Base-by-base conservation (phyloP, 2,113 vertebrate genomes). In the Kryptolebias marmoratus region DNA sequence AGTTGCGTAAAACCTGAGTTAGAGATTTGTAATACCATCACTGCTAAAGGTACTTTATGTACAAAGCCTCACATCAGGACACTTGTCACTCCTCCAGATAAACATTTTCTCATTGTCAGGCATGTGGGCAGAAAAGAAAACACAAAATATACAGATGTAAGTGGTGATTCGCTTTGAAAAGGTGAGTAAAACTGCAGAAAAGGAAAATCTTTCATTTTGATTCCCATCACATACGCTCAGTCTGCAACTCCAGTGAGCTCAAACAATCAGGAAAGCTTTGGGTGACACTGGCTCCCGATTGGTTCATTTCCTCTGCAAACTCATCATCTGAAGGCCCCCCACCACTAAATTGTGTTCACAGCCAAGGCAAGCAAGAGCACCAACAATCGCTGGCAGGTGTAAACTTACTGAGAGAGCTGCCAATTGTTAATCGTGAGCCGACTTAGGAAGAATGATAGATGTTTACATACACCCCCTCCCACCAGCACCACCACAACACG, bases 381-480 rank as follows among this genome's bases (percentile, higher is more conserved):
- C 68, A 61, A 75, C 79, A 64, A 71, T 79, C 77, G 56, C 65
- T 80, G 73, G 73, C 77, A 82, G 80, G 66, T 60, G 73, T 64
- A 55, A 18, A 18, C 32, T 66, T 0, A 6, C 48, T 15, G 65
- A 68, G 57, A 63, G 54, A 39, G 55, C 44, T 79, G 81, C 78
- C 75, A 82, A n/a, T 39, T 79, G 72, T 73, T 70, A 73, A 79
- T 32, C 22, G 61, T 60, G 44, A 68, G 31, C 8, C 3, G 32
- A 48, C 52, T 75, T 56, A 50, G 60, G 31, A 53, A 54, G 75
- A 73, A 48, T 42, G 58, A 49, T 56, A 69, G 50, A 72, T n/a
- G 58, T 60, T 57, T 57, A 15, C 5, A 22, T 4, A 53, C 18
- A 53, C 50, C 22, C 10, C 39, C n/a, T 22, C 22, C 22, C 22